Conservation (phyloP, 2,888 invertebrate genomes). For the Lithophane ornitopus region DNA sequence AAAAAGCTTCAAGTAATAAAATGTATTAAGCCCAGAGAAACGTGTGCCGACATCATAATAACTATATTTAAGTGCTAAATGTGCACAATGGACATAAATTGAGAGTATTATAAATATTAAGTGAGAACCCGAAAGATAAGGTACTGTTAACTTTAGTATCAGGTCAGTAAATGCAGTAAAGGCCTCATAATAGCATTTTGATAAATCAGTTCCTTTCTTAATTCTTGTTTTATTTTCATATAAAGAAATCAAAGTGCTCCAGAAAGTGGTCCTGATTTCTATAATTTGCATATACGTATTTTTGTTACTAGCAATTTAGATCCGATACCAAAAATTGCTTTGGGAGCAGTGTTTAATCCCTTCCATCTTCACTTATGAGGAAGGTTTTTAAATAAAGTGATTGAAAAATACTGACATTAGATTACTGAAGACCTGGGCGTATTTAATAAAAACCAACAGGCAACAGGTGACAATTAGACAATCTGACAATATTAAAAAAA, state of each 20-base stretch:
- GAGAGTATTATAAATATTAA: conserved; percentile 27
- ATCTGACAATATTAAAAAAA: no score
- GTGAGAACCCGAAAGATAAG: conserved; percentile 27
- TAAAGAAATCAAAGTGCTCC: no score
- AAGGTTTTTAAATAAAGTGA: background rate
- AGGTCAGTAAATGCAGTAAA: conserved; percentile 15
- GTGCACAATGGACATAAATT: conserved; percentile 38
- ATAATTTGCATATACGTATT: no score
- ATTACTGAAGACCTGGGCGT: background rate
- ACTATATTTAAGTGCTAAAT: conserved; percentile 50
- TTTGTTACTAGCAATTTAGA: no score
- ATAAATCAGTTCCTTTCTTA: conserved; percentile 2
- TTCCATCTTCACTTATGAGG: background rate
- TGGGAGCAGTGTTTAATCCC: no score
- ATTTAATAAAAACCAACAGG: no score
- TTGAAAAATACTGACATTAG: background rate
- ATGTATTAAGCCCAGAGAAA: conserved; percentile 29
- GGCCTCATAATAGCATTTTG: conserved; percentile 1
- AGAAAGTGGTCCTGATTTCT: no score
- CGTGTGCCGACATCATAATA: conserved; percentile 32
- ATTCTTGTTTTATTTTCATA: background rate
- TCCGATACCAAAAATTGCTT: no score
- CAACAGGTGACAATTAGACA: no score
- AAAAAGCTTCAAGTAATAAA: conserved; percentile 46
- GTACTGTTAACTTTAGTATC: conserved; percentile 19